A percentile compares a stretch with the other conserved stretches of the same genome.
phyloP scores from a whole-genome alignment of 2,113 vertebrate species.

The Zosterops borbonicus region DNA sequence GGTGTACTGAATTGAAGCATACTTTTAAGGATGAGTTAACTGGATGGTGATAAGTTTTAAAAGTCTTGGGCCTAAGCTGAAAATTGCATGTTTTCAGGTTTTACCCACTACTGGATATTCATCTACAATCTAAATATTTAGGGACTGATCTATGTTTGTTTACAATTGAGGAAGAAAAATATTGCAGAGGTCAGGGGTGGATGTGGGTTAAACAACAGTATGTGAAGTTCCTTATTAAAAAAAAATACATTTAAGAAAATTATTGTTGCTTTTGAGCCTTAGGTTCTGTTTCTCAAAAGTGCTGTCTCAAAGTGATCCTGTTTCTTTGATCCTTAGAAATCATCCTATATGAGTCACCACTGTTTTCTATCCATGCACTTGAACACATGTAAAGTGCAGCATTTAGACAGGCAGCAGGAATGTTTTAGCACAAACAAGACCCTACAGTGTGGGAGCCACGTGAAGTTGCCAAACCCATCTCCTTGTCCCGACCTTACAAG shows the following conservation, averaged over 20 bases:
- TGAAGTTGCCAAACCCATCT: neutral
- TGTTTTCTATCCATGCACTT: neutral
- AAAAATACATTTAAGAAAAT: neutral
- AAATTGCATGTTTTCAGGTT: neutral
- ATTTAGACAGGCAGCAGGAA: neutral
- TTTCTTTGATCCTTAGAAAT: neutral
- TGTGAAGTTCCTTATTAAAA: neutral
- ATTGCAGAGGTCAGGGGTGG: accelerated
- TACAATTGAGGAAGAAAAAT: neutral
- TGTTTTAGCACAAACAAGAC: neutral
- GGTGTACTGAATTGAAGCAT: neutral
- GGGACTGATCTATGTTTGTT: neutral
- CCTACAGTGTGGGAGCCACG: accelerated
- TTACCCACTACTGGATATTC: neutral
- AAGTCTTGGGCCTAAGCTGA: neutral
- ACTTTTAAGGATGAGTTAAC: neutral
- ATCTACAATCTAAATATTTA: neutral
- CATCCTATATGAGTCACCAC: neutral
- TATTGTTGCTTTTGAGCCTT: neutral
- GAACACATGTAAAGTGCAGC: neutral
- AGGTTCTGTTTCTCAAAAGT: neutral
- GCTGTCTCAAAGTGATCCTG: neutral
- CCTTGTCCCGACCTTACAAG: neutral
- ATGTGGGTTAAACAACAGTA: neutral
- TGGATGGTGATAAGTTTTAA: neutral